A percentile compares a stretch with the other conserved stretches of the same genome.
phyloP scores from a whole-genome alignment of 1,140 invertebrate genomes.

The Panagrolaimus sp. region DNA sequence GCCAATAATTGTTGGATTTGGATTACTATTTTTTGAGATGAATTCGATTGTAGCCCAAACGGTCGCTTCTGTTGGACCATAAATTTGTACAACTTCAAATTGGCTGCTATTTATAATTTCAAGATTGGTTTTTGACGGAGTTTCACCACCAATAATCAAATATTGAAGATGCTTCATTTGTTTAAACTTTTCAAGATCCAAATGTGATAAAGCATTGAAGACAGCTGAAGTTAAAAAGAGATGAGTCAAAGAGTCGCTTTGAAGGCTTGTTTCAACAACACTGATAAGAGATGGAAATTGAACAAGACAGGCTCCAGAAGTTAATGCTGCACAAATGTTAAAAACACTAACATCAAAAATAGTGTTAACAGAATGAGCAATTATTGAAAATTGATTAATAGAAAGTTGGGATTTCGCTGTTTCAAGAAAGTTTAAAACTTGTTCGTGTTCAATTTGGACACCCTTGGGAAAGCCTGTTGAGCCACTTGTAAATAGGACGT shows the following conservation, averaged over 20 bases:
- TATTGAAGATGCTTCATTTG: conserved; percentile 18
- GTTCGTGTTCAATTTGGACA: conserved; percentile 33
- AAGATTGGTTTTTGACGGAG: conserved; percentile 18
- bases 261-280: conserved; percentile 6
- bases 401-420: conserved; percentile 22
- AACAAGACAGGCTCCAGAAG: conserved; percentile 28
- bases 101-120: neutral
- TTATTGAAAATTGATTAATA: conserved; percentile 13
- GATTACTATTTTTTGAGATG: neutral
- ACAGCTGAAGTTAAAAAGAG: conserved; percentile 46
- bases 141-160: conserved; percentile 48
- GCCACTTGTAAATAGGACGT: conserved; percentile 46
- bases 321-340: conserved; percentile 41
- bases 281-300: neutral
- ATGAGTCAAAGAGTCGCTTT: conserved; percentile 21
- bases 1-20: conserved; percentile 25
- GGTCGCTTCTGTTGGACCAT: conserved; percentile 51
- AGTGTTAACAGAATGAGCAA: conserved; percentile 43
- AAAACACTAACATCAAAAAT: conserved; percentile 46
- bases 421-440: conserved; percentile 26
- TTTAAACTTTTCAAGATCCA: conserved; percentile 19
- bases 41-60: conserved; percentile 36
- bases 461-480: conserved; percentile 48
- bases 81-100: conserved; percentile 40
- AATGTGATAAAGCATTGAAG: conserved; percentile 39